phyloP scores from a whole-genome alignment of 2,797 vertebrate genomes.

The Sebastes umbrosus region DNA sequence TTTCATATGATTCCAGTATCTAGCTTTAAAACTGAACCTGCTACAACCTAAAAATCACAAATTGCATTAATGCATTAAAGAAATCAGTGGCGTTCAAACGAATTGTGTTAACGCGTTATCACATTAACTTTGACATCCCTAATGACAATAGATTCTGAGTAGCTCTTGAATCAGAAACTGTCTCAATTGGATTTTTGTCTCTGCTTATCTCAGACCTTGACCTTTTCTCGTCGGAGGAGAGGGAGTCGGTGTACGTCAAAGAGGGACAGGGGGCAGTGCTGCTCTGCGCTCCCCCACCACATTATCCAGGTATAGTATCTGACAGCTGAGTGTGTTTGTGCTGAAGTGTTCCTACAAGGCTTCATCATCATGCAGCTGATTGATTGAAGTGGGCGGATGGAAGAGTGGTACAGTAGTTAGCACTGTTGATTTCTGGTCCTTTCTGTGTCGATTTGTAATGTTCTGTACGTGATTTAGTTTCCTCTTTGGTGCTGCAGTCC shows the following conservation, averaged over 20 bases:
- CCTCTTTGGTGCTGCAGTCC: not conserved
- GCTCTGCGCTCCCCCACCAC: conserved; percentile 92
- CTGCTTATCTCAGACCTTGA: conserved; percentile 86
- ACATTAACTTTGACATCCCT: too few species aligned
- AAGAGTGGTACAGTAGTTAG: not conserved
- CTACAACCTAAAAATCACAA: too few species aligned
- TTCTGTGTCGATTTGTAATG: not conserved
- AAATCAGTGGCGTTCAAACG: too few species aligned
- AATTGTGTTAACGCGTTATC: too few species aligned
- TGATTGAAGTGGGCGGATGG: not conserved
- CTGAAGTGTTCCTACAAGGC: not conserved
- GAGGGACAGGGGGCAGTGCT: conserved; percentile 95
- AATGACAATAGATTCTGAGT: not conserved
- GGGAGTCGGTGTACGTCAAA: conserved; percentile 88
- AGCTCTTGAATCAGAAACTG: not conserved
- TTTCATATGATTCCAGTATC: too few species aligned
- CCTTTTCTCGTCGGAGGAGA: conserved; percentile 93
- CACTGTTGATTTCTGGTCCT: not conserved
- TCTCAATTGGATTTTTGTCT: conserved; percentile 1
- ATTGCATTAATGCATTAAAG: too few species aligned
- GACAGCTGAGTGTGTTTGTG: not conserved
- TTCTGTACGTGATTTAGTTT: not conserved
- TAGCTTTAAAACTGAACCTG: too few species aligned
- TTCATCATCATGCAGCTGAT: not conserved
- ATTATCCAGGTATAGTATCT: conserved; percentile 89